Base-by-base conservation (phyloP, 2,797 vertebrate genomes). In the Erethizon dorsatum region DNA sequence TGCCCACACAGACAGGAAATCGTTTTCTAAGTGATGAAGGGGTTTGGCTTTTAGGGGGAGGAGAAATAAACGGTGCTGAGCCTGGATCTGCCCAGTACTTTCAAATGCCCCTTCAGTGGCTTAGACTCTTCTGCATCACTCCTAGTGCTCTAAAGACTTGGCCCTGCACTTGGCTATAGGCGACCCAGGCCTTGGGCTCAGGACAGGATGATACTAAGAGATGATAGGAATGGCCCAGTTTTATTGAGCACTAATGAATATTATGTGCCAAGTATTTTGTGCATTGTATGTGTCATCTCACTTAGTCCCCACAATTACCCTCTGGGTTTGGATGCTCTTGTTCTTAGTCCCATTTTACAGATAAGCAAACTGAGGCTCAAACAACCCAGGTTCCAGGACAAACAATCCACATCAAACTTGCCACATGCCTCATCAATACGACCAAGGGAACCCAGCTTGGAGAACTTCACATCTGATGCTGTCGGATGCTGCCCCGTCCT, bases 1-100 rank as follows among this genome's bases (percentile, higher is more conserved):
- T 61, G n/a, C 71, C 83, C 87, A 77, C 83, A 56, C 33, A 71
- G 90, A 91, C 82, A 83, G 59, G 61, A 95, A 96, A 95, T 91
- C 28, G 0, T 85, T 96, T 37, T 69, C 52, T 54, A 5, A 6
- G n/a, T 56, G 79, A 83, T 54, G 54, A 59, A 83, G 71, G 41
- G 47, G 52, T 67, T 59, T 78, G 33, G 50, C 45, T 59, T 24
- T 45, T 59, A 73, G 37, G 4, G 52, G 2, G n/a, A 57, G 71
- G 47, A 61, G 47, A 75, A 28, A 82, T 47, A 83, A 69, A 28
- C 20, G 37, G 12, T 67, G 52, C 65, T 20, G 45, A 94, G 79
- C 78, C 61, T 59, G 85, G 45, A 52, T 95, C 65, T 91, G 11
- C 54, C 82, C n/a, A 2, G 33, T 2, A 37, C 84, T 71, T 50